phyloP scores from a whole-genome alignment of 2,797 vertebrate species.

The Falco rusticolus region DNA sequence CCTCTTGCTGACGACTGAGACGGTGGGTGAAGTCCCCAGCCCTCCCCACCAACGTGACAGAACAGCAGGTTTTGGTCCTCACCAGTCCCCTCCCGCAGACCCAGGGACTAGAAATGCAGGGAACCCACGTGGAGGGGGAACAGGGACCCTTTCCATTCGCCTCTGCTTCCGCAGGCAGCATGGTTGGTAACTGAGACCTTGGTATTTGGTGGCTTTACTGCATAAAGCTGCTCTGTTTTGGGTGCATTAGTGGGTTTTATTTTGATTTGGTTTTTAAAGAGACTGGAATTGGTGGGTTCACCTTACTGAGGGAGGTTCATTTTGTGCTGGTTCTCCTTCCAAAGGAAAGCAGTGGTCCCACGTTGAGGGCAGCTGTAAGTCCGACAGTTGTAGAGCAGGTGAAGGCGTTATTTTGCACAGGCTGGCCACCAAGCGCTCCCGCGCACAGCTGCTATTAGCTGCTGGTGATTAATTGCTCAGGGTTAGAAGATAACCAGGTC shows the following conservation, averaged over 20 bases:
- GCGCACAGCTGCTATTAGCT: background rate
- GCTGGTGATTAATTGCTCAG: slow-evolving; percentile 31
- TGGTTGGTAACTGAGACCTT: background rate
- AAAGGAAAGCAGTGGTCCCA: background rate
- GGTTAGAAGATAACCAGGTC: slow-evolving; percentile 49
- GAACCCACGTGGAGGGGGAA: rapidly evolving
- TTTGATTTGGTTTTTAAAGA: background rate
- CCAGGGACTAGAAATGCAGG: background rate
- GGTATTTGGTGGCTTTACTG: background rate
- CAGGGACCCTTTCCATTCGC: background rate
- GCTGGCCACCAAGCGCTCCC: background rate
- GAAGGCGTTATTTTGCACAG: background rate
- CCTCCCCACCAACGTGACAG: rapidly evolving
- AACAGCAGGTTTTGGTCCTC: background rate
- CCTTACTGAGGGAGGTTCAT: background rate
- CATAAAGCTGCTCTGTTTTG: background rate
- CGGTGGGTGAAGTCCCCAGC: background rate
- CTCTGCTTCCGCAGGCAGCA: rapidly evolving
- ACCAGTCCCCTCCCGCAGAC: background rate
- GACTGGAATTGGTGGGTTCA: background rate
- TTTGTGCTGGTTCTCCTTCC: background rate
- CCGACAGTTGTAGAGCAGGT: background rate
- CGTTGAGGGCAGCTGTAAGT: rapidly evolving
- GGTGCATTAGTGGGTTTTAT: rapidly evolving
- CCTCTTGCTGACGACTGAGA: background rate